Evolutionary conservation across 1,140 invertebrate genomes (phyloP), one percentile per base, ranked within the genome.

Genomic region (Rhagoletis pomonella): DNA sequence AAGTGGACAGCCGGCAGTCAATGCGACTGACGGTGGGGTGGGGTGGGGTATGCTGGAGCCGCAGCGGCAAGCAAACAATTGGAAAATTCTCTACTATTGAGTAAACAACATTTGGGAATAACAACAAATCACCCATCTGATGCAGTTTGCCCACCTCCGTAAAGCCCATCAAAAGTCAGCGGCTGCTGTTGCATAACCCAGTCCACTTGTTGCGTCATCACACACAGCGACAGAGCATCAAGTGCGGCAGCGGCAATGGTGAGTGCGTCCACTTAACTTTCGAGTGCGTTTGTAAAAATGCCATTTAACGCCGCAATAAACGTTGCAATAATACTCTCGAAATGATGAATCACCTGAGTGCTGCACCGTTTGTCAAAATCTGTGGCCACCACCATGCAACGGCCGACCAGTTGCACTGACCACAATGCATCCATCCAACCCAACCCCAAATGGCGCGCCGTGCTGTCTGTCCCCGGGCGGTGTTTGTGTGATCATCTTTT

Each of bases 321-420:
- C 91, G 91, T 91, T 91, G 91, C 91, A 91, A 91, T 91, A 91
- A 91, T 90, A 90, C 91, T 91, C 91, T 91, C 88, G 89, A 91
- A 91, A 91, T 91, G 91, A 91, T 91, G 91, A 92, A 91, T 91
- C 91, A 91, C 91, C 91, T 91, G 84, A 12, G 90, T 87, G 88
- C 87, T 91, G 91, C 91, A 92, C 89, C 90, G 91, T 90, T 89
- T 90, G 85, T 89, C 89, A 90, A 69, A 86, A 69, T 55, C 4
- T 85, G 84, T 12, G 59, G 55, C 19, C 29, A 62, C 19, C 29
- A 62, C 67, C 55, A 85, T 85, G 84, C 84, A 85, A 60, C 58
- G 84, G 84, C 55, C 50, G 19, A 12, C 3, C 17, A 69, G 67
- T 44, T 60, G 84, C 84, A 85, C 5, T 60, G 14, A 85, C 55